Conservation (phyloP, 2,797 vertebrate genomes). For the Poliocrania exsul region DNA sequence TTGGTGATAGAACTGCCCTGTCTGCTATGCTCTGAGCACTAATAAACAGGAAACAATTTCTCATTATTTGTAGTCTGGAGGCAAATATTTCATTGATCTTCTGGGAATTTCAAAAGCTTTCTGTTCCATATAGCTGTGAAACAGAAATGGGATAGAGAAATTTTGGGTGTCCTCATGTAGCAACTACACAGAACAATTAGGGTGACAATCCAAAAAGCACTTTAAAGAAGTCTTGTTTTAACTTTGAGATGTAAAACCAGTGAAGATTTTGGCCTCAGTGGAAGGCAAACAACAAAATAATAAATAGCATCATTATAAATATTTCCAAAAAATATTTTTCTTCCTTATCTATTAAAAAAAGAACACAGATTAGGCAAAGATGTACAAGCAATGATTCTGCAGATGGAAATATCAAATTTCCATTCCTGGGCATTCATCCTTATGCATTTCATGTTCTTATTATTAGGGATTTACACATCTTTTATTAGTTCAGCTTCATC, state of each 20-base stretch:
- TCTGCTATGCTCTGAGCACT: not conserved
- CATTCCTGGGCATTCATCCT: not conserved
- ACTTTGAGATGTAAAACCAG: not conserved
- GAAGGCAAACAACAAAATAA: not conserved
- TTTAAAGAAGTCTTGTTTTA: not conserved
- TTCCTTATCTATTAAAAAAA: not conserved
- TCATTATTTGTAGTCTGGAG: not conserved
- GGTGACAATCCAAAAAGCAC: not conserved
- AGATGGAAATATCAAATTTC: not conserved
- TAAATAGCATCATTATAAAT: not conserved
- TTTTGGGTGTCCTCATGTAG: not conserved
- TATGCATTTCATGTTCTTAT: not conserved
- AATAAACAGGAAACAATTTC: not conserved
- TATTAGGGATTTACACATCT: not conserved
- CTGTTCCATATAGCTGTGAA: not conserved
- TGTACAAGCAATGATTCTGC: not conserved
- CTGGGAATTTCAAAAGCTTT: not conserved
- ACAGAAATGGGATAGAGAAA: not conserved
- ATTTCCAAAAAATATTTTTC: accelerated
- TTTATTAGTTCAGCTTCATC: not conserved
- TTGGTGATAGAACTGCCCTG: not conserved
- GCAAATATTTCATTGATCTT: not conserved
- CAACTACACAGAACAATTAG: not conserved
- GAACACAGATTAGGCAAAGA: not conserved
- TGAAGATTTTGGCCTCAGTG: not conserved